Evolutionary conservation across 2,888 invertebrate genomes (phyloP).

Genomic region (Tridacna gigas): DNA sequence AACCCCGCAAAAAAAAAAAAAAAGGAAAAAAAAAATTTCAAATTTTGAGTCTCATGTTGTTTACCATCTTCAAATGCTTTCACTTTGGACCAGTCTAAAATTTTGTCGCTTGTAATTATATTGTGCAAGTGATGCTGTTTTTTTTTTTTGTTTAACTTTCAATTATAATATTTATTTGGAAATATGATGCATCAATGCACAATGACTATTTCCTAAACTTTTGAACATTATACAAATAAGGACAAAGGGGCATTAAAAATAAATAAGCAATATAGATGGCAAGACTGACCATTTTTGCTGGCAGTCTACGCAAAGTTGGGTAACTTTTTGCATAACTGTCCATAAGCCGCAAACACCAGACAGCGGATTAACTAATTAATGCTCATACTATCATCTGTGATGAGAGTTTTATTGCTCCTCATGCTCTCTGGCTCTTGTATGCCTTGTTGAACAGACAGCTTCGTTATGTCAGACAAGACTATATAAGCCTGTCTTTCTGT

Average conservation of each 20-base stretch:
- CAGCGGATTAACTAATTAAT: neutral
- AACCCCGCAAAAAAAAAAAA: no score
- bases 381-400: neutral
- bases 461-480: neutral
- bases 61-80: no score
- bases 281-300: neutral
- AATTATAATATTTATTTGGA: neutral
- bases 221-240: neutral
- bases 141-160: neutral
- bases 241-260: neutral
- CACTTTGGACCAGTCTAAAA: no score
- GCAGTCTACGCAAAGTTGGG: neutral
- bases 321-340: neutral
- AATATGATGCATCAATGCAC: neutral
- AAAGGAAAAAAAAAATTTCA: no score
- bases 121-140: neutral
- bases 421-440: neutral
- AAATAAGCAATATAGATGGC: neutral
- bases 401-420: neutral
- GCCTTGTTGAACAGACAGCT: no score
- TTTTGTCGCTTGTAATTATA: no score
- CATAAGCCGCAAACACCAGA: neutral
- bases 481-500: neutral
- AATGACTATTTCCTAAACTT: no score
- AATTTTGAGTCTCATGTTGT: no score